Percentiles rank a stretch among this genome's conserved stretches.
Conservation (phyloP, 2,797 vertebrate species). For the Falco peregrinus region DNA sequence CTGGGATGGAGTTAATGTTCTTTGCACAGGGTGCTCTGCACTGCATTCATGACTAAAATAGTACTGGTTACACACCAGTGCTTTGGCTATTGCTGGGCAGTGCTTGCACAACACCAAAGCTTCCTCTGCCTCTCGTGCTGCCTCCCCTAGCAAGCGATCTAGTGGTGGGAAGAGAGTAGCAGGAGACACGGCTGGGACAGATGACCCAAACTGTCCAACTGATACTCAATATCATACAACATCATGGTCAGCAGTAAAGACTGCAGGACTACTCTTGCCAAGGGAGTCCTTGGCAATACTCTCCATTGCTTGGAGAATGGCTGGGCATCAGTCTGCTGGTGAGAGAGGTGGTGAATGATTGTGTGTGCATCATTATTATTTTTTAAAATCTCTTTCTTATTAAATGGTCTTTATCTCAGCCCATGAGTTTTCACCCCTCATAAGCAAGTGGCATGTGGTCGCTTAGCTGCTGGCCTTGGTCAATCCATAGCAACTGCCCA, state of each 20-base stretch:
- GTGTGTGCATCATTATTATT: neutral
- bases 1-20: neutral
- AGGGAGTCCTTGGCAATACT: neutral
- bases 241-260: neutral
- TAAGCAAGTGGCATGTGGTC: rapidly evolving
- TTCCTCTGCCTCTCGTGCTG: neutral
- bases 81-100: neutral
- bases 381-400: neutral
- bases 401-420: neutral
- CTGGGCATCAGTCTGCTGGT: neutral
- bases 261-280: neutral
- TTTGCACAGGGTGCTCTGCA: neutral
- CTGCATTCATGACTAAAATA: rapidly evolving
- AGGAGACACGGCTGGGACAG: neutral
- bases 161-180: neutral
- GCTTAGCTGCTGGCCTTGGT: neutral
- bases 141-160: neutral
- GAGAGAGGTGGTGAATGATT: neutral
- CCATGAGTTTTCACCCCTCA: neutral
- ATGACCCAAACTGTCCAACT: neutral
- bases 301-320: neutral
- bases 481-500: neutral
- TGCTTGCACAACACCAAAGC: neutral
- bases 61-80: neutral
- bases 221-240: neutral